These are phyloP conservation scores for Arctocebus calabarensis DNA, from an alignment of 2,797 vertebrate genomes.

Conservation along the genomic window DNA sequence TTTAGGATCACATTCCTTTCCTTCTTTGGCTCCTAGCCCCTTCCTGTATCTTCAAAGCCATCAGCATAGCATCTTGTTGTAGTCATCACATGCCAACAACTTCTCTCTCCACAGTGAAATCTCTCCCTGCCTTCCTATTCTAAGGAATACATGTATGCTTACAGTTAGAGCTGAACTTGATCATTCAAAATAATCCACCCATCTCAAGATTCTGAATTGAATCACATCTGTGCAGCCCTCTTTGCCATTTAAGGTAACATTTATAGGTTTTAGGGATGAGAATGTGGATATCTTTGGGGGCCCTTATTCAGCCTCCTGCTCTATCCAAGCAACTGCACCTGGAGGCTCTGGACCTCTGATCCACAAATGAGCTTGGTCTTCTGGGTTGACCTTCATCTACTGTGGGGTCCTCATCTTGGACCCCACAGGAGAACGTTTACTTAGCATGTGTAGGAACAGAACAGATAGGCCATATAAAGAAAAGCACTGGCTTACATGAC, in stretches of 20 bases:
- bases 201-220: background rate
- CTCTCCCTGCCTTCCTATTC: background rate
- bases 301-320: background rate
- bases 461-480: background rate
- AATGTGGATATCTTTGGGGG: background rate
- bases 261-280: background rate
- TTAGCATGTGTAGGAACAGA: background rate
- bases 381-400: background rate
- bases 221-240: background rate
- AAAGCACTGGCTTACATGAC: background rate
- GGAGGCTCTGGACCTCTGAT: background rate
- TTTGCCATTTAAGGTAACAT: background rate
- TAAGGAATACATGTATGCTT: background rate
- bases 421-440: background rate
- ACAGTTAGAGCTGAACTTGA: background rate
- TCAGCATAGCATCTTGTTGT: background rate
- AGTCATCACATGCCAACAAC: accelerated
- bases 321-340: background rate
- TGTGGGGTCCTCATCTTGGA: background rate
- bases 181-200: background rate
- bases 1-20: background rate
- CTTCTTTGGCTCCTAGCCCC: background rate
- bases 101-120: background rate
- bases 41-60: background rate
- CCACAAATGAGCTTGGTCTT: background rate